A percentile compares a stretch with the other conserved stretches of the same genome.
These are phyloP conservation scores for Lordiphosa fenestrarum DNA, from an alignment of 2,888 invertebrate species.

Conservation along the genomic window DNA sequence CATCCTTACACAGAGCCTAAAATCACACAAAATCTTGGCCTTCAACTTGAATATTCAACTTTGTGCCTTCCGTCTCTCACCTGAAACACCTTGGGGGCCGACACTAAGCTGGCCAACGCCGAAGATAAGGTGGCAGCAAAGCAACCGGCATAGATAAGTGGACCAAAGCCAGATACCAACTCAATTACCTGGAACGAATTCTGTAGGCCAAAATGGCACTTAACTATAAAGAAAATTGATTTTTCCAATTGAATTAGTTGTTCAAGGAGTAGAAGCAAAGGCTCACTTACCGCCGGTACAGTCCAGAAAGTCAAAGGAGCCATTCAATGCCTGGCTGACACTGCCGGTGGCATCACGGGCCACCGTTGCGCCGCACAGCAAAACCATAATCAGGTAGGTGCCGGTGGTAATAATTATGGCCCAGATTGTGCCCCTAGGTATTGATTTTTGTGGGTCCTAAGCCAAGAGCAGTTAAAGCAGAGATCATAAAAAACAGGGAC, in stretches of 20 bases:
- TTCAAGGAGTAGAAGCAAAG: background rate
- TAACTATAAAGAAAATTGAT: constrained; percentile 79
- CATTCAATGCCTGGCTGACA: constrained; percentile 82
- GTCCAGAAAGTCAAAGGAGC: constrained; percentile 82
- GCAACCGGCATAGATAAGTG: constrained; percentile 97
- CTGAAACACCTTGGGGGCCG: constrained; percentile 96
- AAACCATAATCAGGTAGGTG: constrained; percentile 92
- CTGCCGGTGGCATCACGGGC: constrained; percentile 90
- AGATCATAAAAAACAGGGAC: background rate
- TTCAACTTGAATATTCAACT: background rate
- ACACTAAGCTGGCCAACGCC: constrained; percentile 96
- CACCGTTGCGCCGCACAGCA: constrained; percentile 88
- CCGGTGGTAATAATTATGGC: constrained; percentile 93
- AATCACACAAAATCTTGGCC: background rate
- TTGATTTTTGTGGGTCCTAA: constrained; percentile 92
- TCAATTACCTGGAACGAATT: constrained; percentile 87
- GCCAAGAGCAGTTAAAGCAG: constrained; percentile 1
- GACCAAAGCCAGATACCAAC: constrained; percentile 91
- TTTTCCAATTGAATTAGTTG: background rate
- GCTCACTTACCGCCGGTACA: constrained; percentile 80
- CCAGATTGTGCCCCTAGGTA: constrained; percentile 95
- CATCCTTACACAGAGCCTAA: constrained; percentile 94
- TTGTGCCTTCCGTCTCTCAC: constrained; percentile 25
- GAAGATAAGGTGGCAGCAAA: constrained; percentile 98
- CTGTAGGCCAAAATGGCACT: constrained; percentile 82